Evolutionary conservation across 2,888 invertebrate species (phyloP), one percentile per base, ranked within the genome.

Genomic region (Parelbella ahira): DNA sequence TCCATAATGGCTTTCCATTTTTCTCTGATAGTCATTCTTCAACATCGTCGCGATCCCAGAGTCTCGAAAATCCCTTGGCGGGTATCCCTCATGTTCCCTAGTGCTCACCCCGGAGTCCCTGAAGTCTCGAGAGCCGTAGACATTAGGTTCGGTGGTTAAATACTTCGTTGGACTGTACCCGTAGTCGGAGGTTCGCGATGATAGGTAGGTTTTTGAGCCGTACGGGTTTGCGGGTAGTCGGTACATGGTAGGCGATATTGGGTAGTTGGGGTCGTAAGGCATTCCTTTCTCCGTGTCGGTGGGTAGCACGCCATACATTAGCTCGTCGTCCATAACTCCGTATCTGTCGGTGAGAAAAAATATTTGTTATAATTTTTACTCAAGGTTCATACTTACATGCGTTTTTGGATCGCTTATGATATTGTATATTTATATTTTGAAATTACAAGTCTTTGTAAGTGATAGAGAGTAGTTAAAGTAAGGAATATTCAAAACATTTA

Each of bases 11-110:
- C 80, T 64, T 37, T 88, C 88, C 60, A 86, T 78, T 44, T 88
- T 87, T 43, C 88, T 75, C 38, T 88, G 88, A 53, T 88, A 88
- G 44, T 88, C 88, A 34, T 88, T 88, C 52, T 90, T 90, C 48
- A 88, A 51, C 79, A 84, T 80, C 0, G 88, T 84, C 2, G 84
- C 86, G 38, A 88, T 88, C 0, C 88, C 84, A 0, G 87, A 84
- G 50, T 88, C 88, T 37, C 88, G 53, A 43, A 78, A 88, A 53
- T 88, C 87, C 38, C 87, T 67, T 0, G 83, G 74, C 0, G 78
- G 77, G 36, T 82, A 86, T 0, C 80, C 78, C 3, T 84, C 84
- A 25, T 80, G 82, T 10, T 84, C 86, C 29, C 86, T 65, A 0
- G 83, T 70, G 0, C 82, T 73, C 0, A 81, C 79, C 1, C 68